Conservation (phyloP, 2,888 invertebrate species). For the Torymus texanus region DNA sequence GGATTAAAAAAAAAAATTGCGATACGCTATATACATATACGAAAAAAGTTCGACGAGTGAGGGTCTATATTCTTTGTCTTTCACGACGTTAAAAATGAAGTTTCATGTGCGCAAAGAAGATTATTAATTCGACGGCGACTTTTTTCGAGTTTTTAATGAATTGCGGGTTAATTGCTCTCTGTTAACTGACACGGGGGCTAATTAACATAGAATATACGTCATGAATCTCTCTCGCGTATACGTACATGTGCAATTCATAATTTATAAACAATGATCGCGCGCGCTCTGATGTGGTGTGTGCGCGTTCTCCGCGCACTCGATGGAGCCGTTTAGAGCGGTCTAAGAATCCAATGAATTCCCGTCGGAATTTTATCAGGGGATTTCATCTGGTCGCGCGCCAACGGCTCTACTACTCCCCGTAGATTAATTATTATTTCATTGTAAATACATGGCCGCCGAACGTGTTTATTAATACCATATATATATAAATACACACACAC, state of each 20-base stretch:
- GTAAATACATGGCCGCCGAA: background rate
- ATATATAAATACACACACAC: too few species aligned
- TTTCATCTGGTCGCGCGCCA: conserved; percentile 6
- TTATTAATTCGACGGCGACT: conserved; percentile 17
- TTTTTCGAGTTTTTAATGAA: conserved; percentile 41
- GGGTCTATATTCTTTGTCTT: conserved; percentile 34
- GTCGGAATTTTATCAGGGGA: conserved; percentile 6
- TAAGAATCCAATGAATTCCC: conserved; percentile 15
- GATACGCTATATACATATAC: background rate
- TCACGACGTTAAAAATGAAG: conserved; percentile 35
- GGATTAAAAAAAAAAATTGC: conserved; percentile 53
- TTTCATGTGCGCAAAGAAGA: conserved; percentile 39
- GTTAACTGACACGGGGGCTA: background rate
- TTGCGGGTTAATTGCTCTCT: conserved; percentile 26
- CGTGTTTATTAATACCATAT: background rate
- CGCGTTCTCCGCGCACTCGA: background rate
- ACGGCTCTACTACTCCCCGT: background rate
- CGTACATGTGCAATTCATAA: conserved; percentile 2
- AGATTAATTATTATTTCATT: conserved; percentile 5
- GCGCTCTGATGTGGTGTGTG: too few species aligned
- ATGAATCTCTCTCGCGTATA: background rate
- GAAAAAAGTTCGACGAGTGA: conserved; percentile 34
- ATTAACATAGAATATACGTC: conserved; percentile 22
- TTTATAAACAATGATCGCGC: conserved; percentile 23
- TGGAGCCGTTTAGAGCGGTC: conserved; percentile 11